Conservation (phyloP, 2,888 invertebrate genomes). For the Halictus ligatus region DNA sequence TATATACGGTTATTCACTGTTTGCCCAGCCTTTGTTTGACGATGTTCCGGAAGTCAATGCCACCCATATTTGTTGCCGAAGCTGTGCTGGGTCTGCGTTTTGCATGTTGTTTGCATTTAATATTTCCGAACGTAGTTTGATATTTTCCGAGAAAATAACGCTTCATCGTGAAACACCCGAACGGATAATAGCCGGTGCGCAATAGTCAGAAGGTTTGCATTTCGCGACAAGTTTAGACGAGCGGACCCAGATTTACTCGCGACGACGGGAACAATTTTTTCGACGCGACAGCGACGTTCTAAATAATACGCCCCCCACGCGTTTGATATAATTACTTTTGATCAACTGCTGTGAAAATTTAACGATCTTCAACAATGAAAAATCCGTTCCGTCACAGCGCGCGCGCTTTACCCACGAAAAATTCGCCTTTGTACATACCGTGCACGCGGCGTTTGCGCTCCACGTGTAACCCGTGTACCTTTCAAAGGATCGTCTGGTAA, state of each 20-base stretch:
- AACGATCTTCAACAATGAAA: conserved; percentile 23
- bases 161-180: conserved; percentile 18
- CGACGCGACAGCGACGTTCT: neutral
- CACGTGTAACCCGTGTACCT: neutral
- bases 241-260: neutral
- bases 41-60: conserved; percentile 16
- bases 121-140: conserved; percentile 38
- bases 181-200: conserved; percentile 13
- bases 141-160: conserved; percentile 48
- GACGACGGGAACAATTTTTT: neutral
- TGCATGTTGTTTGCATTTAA: conserved; percentile 44
- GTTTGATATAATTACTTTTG: conserved; percentile 1
- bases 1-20: conserved; percentile 24
- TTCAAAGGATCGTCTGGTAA: neutral
- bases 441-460: neutral
- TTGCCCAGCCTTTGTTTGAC: conserved; percentile 35
- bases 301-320: neutral
- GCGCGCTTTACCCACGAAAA: neutral
- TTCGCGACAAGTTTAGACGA: neutral
- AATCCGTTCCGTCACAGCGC: conserved; percentile 1
- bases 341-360: conserved; percentile 39
- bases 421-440: conserved; percentile 3
- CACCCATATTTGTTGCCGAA: conserved; percentile 35
- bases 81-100: conserved; percentile 22
- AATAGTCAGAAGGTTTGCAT: conserved; percentile 8